Base-by-base conservation (phyloP, 2,113 vertebrate genomes). In the Malurus elegans region DNA sequence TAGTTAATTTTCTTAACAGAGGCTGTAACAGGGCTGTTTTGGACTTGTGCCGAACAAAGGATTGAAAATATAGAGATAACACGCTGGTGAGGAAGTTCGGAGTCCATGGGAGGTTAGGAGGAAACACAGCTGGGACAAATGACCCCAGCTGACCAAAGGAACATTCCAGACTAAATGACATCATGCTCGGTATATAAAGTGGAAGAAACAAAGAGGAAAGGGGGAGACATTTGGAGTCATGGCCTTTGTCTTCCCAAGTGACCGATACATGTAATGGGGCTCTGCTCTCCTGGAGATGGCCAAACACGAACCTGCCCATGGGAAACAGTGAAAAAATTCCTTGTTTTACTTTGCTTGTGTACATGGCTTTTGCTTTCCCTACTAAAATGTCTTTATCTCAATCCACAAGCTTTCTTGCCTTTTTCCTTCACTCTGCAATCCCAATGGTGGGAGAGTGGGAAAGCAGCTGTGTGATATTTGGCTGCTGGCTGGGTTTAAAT, bases 191-290 rank as follows among this genome's bases (percentile, higher is more conserved):
- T 44, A 23, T 23, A 36, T 21, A 26, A 48, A 34, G 16, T 29
- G 36, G 16, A 42, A 34, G 42, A 9, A 56, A 69, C n/a, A 45
- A 64, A 14, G 34, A 42, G 16, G 9, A 62, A 34, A 14, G 1
- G 5, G 5, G 11, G 11, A 32, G 6, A 13, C 2, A 13, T 56
- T 88, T 48, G 20, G 14, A 56, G 25, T 25, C 19, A 48, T 34
- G 9, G 8, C 1, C 2, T 40, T 56, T 31, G 6, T 40, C 31
- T 32, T 51, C 21, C 21, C 53, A 15, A 76, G 12, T 28, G 11
- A 32, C 21, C 0, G 0, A 7, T 60, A 45, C 0, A 0, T 16
- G 21, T 32, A 5, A 16, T 18, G 12, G 18, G 21, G 5, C 12
- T 8, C 12, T 60, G 14, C 4, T 45, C 20, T 56, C 20, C 40